phyloP scores from a whole-genome alignment of 2,888 invertebrate species.

The Sphaeridia pumilis region DNA sequence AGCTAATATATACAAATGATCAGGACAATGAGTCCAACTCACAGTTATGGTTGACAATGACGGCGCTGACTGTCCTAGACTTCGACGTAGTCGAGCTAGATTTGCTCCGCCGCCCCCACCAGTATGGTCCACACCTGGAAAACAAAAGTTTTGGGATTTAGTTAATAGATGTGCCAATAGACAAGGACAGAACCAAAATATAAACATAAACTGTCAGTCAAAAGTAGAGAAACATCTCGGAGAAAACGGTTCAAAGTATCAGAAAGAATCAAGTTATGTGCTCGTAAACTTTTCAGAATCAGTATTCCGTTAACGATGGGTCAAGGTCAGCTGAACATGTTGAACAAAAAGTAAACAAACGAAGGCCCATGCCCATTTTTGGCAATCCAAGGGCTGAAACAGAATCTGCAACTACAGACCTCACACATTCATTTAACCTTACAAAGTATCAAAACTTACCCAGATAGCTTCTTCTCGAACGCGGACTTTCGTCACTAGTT shows the following conservation, averaged over 20 bases:
- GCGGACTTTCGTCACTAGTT: conserved; percentile 24
- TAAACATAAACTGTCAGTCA: no score
- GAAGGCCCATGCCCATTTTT: no score
- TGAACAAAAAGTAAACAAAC: no score
- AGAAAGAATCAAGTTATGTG: no score
- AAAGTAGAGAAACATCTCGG: no score
- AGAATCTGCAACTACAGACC: background rate
- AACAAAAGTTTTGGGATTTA: background rate
- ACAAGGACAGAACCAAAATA: background rate
- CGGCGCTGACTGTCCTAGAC: conserved; percentile 87
- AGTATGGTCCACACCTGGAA: conserved; percentile 6
- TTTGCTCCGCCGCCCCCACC: conserved; percentile 5
- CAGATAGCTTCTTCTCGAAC: conserved; percentile 21
- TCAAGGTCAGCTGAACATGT: no score
- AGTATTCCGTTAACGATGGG: no score
- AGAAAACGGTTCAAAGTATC: no score
- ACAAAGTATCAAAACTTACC: conserved; percentile 13
- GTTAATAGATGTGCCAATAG: background rate
- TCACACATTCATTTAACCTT: background rate
- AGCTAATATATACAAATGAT: no score
- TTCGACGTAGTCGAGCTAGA: conserved; percentile 34
- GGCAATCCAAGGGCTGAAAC: background rate
- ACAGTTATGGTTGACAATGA: conserved; percentile 57
- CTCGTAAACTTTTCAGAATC: no score
- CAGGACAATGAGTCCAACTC: no score